Evolutionary conservation across 2,888 invertebrate genomes (phyloP), one percentile per base, ranked within the genome.

Genomic region (Anoplius nigerrimus): DNA sequence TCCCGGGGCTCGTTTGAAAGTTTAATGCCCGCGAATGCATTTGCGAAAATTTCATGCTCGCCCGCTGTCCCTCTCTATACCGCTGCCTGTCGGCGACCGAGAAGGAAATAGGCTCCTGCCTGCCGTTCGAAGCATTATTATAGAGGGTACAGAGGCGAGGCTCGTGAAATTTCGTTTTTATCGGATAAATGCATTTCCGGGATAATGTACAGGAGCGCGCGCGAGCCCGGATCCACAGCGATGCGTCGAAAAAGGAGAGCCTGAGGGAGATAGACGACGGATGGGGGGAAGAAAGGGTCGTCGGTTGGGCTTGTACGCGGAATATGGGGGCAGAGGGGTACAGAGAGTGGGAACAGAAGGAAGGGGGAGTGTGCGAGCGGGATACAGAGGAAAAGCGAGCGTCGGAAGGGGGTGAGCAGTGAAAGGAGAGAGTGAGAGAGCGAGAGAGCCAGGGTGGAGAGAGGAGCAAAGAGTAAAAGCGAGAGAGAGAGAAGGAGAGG

Each of bases 101-200:
- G 48, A 48, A 18, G 48, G n/a, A 48, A 48, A 48, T 48, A 48
- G 20, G 20, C 34, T 34, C 34, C 34, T 34, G 34, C 34, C 34
- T 6, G 11, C 20, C n/a, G 20, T 48, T 48, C 48, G 48, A 48
- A 48, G 16, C 20, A 11, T 48, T 48, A 48, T 16, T 48, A 48
- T 16, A 48, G 8, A 48, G 20, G 18, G 48, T 48, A 22, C 42
- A 54, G 45, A 15, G 55, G 22, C n/a, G 8, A 6, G 48, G 59
- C 48, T 55, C 64, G n/a, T 53, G 52, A 61, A 69, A 75, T 73
- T 65, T 65, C 69, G 42, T 66, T 71, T 72, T 54, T 62, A 11
- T 63, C 24, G 45, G 52, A 66, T 61, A 71, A 78, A 66, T 75
- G 60, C 66, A 69, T 75, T 69, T 78, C 53, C 71, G 34, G 34